Conservation (phyloP, 2,888 invertebrate species). For the Ennomos erosarius region DNA sequence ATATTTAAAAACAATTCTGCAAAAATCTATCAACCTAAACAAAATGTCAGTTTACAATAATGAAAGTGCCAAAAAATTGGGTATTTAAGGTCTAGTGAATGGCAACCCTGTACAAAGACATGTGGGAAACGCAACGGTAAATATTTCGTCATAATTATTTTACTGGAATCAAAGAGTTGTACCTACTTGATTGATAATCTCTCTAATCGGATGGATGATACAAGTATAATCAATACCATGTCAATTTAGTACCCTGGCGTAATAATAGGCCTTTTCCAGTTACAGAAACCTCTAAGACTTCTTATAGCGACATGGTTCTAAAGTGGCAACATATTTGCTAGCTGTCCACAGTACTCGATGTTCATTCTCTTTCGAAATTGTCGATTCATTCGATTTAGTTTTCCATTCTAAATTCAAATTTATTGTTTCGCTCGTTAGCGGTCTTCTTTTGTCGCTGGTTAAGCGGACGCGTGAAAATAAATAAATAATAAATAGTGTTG, state of each 20-base stretch:
- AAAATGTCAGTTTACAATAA: no score
- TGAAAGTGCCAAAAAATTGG: no score
- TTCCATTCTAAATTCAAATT: slow-evolving; percentile 69
- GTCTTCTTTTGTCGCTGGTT: slow-evolving; percentile 61
- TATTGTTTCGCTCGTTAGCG: slow-evolving; percentile 71
- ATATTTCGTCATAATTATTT: slow-evolving; percentile 59
- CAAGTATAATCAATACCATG: slow-evolving; percentile 28
- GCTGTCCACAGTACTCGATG: slow-evolving; percentile 23
- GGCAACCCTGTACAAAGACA: slow-evolving; percentile 24
- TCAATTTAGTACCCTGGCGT: slow-evolving; percentile 1
- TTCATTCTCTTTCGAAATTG: slow-evolving; percentile 56
- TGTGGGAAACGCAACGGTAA: slow-evolving; percentile 53
- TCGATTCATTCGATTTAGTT: slow-evolving; percentile 78
- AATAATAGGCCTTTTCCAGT: neutral
- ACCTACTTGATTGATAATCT: slow-evolving; percentile 63
- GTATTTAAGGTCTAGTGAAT: neutral
- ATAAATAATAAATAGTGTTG: slow-evolving; percentile 3
- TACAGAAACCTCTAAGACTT: neutral
- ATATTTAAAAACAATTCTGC: no score
- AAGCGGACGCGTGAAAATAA: slow-evolving; percentile 69
- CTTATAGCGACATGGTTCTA: slow-evolving; percentile 8
- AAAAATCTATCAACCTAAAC: no score
- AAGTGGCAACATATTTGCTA: slow-evolving; percentile 1
- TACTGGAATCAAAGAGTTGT: slow-evolving; percentile 56
- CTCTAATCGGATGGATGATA: slow-evolving; percentile 57